Base-by-base conservation (phyloP, 2,113 vertebrate species). In the Chamaea fasciata region DNA sequence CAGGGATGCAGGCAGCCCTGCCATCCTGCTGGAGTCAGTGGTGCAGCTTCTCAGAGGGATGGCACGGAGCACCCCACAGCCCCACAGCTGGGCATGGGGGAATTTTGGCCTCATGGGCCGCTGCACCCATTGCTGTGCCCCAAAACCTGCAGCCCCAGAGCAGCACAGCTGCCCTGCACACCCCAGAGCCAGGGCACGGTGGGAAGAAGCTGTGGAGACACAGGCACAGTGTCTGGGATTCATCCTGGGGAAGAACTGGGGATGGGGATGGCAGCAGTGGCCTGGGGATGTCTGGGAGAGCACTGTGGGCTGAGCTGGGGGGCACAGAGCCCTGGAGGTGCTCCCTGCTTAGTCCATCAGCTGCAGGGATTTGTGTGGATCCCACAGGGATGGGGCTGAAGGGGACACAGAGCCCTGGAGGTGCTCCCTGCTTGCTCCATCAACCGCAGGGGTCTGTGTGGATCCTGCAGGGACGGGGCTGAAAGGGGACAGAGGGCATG, bases 161-260 rank as follows among this genome's bases (percentile, higher is more conserved):
- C 70, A 35, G 64, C 63, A 19, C 0, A 2, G 30, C 53, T 31
- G 49, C 47, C 27, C 60, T 26, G 87, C 19, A 13, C 5, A 1
- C 5, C 56, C 27, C 90, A 30, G 39, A 49, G 62, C 24, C 70
- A 5, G 23, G 13, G 1, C 27, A 11, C 0, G 2, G 62, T 0
- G 3, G 39, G 16, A 7, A 87, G 49, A 8, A 63, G 49, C 41
- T 47, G 7, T 8, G 8, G 14, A 46, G 46, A 53, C 10, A 14
- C 37, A 3, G 33, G 13, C 23, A 17, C 21, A 28, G 52, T 0
- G 0, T 3, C 44, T 5, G 47, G 59, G 49, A 12, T 9, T 5
- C 19, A 47, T 41, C 22, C 23, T 13, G 8, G 50, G 50, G 41
- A 9, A 5, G 49, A 12, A 0, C 24, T 24, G 80, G 12, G 46